Evolutionary conservation across 2,797 vertebrate genomes (phyloP).

Genomic region (Buphagus erythrorhynchus): DNA sequence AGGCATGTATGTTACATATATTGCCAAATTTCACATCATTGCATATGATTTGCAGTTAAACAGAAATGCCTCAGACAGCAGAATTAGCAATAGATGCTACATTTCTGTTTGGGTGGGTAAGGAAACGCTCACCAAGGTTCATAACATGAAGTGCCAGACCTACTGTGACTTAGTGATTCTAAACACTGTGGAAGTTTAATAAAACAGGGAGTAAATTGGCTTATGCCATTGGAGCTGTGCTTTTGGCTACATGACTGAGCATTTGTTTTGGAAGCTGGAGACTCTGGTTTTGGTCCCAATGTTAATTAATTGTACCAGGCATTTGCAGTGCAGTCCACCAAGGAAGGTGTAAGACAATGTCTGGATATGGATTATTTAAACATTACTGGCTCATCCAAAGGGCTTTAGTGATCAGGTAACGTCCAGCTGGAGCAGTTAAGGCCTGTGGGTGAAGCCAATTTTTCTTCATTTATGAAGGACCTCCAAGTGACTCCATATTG

Average conservation of each 20-base stretch:
- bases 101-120: background rate
- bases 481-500: background rate
- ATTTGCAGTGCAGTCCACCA: slow-evolving; percentile 13
- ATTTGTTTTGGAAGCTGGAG: slow-evolving; percentile 70
- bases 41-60: background rate
- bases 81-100: background rate
- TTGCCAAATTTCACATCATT: slow-evolving; percentile 10
- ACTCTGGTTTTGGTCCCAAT: slow-evolving; percentile 63
- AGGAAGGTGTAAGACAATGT: slow-evolving; percentile 50
- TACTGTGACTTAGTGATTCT: slow-evolving; percentile 46
- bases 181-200: slow-evolving; percentile 59
- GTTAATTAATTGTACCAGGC: slow-evolving; percentile 67
- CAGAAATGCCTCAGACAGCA: background rate
- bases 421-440: slow-evolving; percentile 47
- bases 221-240: slow-evolving; percentile 48
- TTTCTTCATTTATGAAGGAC: slow-evolving; percentile 8
- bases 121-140: background rate
- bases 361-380: slow-evolving; percentile 44
- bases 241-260: slow-evolving; percentile 59
- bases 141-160: slow-evolving; percentile 17
- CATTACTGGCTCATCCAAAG: background rate
- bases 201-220: slow-evolving; percentile 56
- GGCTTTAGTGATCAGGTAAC: slow-evolving; percentile 40
- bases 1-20: background rate
- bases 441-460: slow-evolving; percentile 16